Conservation (phyloP, 2,888 invertebrate genomes). For the Gymnosoma rotundatum region DNA sequence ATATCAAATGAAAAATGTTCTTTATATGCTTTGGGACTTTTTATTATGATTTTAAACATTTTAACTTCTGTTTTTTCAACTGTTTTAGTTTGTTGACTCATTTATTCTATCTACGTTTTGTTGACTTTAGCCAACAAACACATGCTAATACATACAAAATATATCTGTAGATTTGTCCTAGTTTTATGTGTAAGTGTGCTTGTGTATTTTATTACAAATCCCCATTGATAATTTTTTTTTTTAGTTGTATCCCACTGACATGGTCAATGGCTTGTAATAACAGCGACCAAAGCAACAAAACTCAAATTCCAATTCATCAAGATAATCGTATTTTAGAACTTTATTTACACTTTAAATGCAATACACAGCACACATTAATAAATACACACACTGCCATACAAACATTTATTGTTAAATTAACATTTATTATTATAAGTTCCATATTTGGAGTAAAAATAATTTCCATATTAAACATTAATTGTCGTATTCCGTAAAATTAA, state of each 20-base stretch:
- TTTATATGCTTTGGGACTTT: slow-evolving; percentile 65
- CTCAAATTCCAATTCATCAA: slow-evolving; percentile 80
- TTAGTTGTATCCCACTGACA: slow-evolving; percentile 63
- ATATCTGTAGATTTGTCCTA: too few relatives aligned
- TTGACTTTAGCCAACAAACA: slow-evolving; percentile 52
- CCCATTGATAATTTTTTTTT: slow-evolving; percentile 28
- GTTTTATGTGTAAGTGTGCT: neutral
- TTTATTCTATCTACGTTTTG: slow-evolving; percentile 60
- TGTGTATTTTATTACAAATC: slow-evolving; percentile 30
- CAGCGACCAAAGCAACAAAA: slow-evolving; percentile 75
- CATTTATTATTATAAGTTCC: neutral
- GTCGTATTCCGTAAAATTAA: too few relatives aligned
- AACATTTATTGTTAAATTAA: slow-evolving; percentile 35
- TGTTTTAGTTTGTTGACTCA: slow-evolving; percentile 66
- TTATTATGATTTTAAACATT: slow-evolving; percentile 67
- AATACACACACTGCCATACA: neutral
- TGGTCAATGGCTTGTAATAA: slow-evolving; percentile 69
- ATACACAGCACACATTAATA: slow-evolving; percentile 41
- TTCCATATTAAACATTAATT: neutral
- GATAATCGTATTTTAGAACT: slow-evolving; percentile 80
- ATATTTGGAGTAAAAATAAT: neutral
- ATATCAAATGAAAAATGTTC: slow-evolving; percentile 48
- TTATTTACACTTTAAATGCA: slow-evolving; percentile 74
- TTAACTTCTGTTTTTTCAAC: slow-evolving; percentile 49
- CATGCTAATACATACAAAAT: neutral